A percentile compares a stretch with the other conserved stretches of the same genome.
phyloP scores from a whole-genome alignment of 2,888 invertebrate species.

The Acrobasis repandana region DNA sequence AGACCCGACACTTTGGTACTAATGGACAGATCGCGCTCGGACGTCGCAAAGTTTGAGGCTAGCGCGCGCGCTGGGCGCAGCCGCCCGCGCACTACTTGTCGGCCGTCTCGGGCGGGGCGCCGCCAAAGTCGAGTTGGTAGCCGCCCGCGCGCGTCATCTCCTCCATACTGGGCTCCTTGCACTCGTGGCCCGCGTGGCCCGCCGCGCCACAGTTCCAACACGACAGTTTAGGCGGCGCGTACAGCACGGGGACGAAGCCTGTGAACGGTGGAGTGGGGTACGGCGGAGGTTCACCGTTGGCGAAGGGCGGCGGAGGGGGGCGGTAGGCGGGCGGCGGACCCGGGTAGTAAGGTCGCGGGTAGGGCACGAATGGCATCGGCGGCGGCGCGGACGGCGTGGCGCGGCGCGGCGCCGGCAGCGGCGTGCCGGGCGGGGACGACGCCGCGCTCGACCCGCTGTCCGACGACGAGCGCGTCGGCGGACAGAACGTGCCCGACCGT shows the following conservation, averaged over 20 bases:
- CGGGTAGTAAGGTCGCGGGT: slow-evolving; percentile 69
- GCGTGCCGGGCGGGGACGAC: slow-evolving; percentile 70
- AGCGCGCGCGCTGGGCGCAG: slow-evolving; percentile 25
- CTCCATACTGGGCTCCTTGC: slow-evolving; percentile 95
- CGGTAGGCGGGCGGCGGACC: slow-evolving; percentile 70
- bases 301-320: slow-evolving; percentile 71
- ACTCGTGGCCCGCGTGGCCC: slow-evolving; percentile 92
- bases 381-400: slow-evolving; percentile 55
- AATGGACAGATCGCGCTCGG: slow-evolving; percentile 39
- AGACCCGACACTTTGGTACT: slow-evolving; percentile 58
- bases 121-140: slow-evolving; percentile 86
- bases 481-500: slow-evolving; percentile 62
- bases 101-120: slow-evolving; percentile 68
- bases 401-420: slow-evolving; percentile 55
- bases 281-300: slow-evolving; percentile 75
- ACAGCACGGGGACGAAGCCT: slow-evolving; percentile 78
- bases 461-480: slow-evolving; percentile 61
- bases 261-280: slow-evolving; percentile 71
- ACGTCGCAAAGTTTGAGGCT: slow-evolving; percentile 29
- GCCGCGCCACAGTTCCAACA: slow-evolving; percentile 97
- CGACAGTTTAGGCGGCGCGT: slow-evolving; percentile 85
- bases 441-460: slow-evolving; percentile 73
- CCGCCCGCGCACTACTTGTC: slow-evolving; percentile 59
- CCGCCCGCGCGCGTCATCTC: slow-evolving; percentile 91
- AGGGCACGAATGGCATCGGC: slow-evolving; percentile 60